Conservation (phyloP, 2,113 vertebrate species). For the Haplochromis burtoni region DNA sequence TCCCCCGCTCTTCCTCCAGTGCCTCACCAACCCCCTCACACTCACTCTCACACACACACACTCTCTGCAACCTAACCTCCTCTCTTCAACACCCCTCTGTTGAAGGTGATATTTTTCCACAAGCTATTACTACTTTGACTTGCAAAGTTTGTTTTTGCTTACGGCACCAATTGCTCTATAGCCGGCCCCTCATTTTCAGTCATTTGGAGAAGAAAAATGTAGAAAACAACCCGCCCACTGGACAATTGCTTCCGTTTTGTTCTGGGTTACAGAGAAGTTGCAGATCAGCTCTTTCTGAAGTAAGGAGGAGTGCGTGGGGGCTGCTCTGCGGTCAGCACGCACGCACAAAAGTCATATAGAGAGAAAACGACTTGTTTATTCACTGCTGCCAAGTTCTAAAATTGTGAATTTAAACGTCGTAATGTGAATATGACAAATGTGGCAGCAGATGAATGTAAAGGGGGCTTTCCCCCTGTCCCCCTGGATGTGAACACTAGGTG, state of each 20-base stretch:
- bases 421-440: not conserved
- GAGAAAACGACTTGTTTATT: not conserved
- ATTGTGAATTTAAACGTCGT: not conserved
- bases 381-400: not conserved
- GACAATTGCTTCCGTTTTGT: conserved; percentile 30
- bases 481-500: conserved; percentile 36
- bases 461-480: not conserved
- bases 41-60: not conserved
- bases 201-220: conserved; percentile 25
- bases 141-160: conserved; percentile 44
- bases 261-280: conserved; percentile 11
- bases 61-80: not conserved
- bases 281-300: conserved; percentile 4
- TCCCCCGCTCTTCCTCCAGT: not conserved
- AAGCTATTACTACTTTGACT: conserved; percentile 30
- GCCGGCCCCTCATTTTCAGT: conserved; percentile 13
- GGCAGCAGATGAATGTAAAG: not conserved
- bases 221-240: not conserved
- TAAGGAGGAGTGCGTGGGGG: not conserved
- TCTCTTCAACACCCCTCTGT: not conserved
- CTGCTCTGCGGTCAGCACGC: not conserved
- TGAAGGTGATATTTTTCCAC: conserved; percentile 51
- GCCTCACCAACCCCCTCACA: not conserved
- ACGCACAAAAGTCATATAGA: not conserved
- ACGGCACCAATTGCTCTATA: not conserved